These are phyloP conservation scores for Ornithorhynchus anatinus DNA, from an alignment of 2,113 vertebrate species.

Conservation along the genomic window DNA sequence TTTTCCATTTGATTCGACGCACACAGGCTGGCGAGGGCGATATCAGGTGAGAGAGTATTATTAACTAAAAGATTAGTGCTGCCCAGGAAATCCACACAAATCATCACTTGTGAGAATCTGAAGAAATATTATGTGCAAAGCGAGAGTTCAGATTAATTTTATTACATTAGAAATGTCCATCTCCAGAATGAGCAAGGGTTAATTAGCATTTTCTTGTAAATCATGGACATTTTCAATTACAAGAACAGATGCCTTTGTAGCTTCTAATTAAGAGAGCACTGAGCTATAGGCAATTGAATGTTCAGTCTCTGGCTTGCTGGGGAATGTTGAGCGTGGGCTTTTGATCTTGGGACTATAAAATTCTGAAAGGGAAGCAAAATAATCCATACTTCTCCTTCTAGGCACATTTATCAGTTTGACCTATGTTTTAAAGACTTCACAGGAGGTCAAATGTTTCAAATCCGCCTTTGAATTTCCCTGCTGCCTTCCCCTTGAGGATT, in stretches of 20 bases:
- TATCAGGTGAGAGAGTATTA: background rate
- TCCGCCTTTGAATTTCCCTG: background rate
- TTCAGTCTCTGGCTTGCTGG: constrained; percentile 7
- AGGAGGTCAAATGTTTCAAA: constrained; percentile 18
- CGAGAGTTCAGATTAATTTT: background rate
- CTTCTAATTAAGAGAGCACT: background rate
- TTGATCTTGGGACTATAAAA: background rate
- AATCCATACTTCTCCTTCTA: background rate
- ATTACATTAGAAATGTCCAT: background rate
- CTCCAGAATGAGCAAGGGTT: background rate
- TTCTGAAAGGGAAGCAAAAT: constrained; percentile 6
- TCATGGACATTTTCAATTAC: background rate
- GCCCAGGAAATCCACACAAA: no score
- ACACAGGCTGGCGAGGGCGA: constrained; percentile 9
- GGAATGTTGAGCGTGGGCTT: background rate
- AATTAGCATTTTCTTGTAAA: background rate
- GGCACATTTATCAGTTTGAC: constrained; percentile 16
- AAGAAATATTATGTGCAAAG: background rate
- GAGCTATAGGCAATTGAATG: background rate
- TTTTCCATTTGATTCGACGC: background rate
- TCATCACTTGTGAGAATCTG: no score
- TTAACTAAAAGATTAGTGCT: no score
- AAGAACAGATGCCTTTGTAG: background rate
- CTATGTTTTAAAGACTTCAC: constrained; percentile 24
- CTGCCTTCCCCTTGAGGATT: constrained; percentile 6